phyloP scores from a whole-genome alignment of 2,113 vertebrate species.

The Thryonomys swinderianus region DNA sequence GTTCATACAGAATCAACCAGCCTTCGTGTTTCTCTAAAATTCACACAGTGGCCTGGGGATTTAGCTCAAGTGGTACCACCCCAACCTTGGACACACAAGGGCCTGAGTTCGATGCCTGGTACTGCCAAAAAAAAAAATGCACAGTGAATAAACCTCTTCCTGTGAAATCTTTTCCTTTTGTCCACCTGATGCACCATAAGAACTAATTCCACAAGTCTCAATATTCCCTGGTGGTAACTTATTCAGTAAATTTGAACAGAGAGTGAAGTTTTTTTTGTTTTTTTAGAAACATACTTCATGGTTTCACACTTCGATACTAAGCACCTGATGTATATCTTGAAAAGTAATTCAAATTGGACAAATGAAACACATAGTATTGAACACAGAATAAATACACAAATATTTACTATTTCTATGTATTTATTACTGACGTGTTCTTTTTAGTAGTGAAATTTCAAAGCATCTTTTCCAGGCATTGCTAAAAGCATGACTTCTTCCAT shows the following conservation, averaged over 20 bases:
- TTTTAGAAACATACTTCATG: neutral
- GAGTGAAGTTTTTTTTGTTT: neutral
- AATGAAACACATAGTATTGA: neutral
- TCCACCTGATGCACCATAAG: slow-evolving; percentile 35
- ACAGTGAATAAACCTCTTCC: neutral
- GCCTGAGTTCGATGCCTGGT: too few species aligned
- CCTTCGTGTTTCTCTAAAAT: neutral
- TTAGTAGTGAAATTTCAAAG: slow-evolving; percentile 13
- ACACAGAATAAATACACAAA: slow-evolving; percentile 42
- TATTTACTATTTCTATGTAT: slow-evolving; percentile 36
- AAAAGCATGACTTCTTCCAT: slow-evolving; percentile 20
- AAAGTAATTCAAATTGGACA: slow-evolving; percentile 50
- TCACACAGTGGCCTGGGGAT: slow-evolving; percentile 25
- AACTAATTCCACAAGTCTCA: neutral
- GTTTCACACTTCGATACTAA: neutral
- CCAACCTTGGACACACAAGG: too few species aligned
- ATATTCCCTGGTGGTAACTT: neutral
- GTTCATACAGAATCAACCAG: neutral
- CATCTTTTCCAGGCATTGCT: neutral
- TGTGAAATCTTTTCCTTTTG: slow-evolving; percentile 25
- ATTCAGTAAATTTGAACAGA: slow-evolving; percentile 38
- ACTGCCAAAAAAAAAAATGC: too few species aligned
- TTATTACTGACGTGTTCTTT: slow-evolving; percentile 28
- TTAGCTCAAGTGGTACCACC: too few species aligned
- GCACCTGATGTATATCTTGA: neutral